phyloP scores from a whole-genome alignment of 1,140 invertebrate species.

The Drosophila busckii region DNA sequence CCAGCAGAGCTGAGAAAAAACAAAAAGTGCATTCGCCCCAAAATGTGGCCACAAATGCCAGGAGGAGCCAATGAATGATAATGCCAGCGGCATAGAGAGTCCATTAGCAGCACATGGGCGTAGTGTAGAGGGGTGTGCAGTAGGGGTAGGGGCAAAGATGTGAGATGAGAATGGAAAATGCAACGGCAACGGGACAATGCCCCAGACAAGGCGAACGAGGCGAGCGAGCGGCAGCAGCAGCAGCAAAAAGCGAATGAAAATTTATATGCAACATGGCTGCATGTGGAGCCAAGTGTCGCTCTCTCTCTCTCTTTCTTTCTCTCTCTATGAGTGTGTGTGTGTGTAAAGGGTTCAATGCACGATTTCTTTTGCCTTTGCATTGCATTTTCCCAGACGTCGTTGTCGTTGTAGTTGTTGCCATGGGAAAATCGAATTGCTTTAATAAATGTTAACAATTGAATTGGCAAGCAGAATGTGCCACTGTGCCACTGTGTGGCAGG shows the following conservation, averaged over 20 bases:
- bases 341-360: slow-evolving; percentile 67
- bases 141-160: background rate
- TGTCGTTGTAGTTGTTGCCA: slow-evolving; percentile 29
- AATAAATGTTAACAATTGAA: slow-evolving; percentile 22
- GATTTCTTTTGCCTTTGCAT: slow-evolving; percentile 47
- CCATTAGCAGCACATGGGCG: slow-evolving; percentile 45
- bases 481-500: too few relatives aligned
- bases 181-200: slow-evolving; percentile 35
- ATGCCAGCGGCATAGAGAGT: slow-evolving; percentile 39
- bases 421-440: slow-evolving; percentile 52
- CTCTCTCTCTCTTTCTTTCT: background rate
- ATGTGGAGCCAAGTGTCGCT: slow-evolving; percentile 41
- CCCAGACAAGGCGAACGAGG: slow-evolving; percentile 22
- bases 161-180: too few relatives aligned
- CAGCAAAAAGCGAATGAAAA: background rate
- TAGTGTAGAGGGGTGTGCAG: background rate
- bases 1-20: slow-evolving; percentile 9
- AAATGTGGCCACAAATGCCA: slow-evolving; percentile 16
- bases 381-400: slow-evolving; percentile 18
- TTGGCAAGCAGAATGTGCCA: background rate
- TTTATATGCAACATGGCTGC: slow-evolving; percentile 35
- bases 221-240: slow-evolving; percentile 7
- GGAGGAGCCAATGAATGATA: slow-evolving; percentile 40
- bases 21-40: slow-evolving; percentile 66
- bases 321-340: slow-evolving; percentile 9